A percentile compares a stretch with the other conserved stretches of the same genome.
Conservation (phyloP, 2,113 vertebrate species). For the Gila orcuttii region DNA sequence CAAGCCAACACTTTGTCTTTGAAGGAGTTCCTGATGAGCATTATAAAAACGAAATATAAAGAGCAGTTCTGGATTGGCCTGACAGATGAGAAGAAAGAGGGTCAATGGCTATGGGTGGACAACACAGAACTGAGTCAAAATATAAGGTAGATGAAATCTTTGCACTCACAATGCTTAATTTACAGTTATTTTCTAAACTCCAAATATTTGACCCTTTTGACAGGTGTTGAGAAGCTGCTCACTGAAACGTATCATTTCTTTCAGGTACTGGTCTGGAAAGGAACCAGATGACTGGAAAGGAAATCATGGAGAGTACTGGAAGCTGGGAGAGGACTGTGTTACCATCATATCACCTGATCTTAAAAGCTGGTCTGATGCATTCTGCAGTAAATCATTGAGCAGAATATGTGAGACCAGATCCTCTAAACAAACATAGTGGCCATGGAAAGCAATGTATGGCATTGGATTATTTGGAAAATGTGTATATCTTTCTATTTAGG, state of each 20-base stretch:
- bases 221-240: not conserved
- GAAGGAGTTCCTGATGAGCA: constrained; percentile 25
- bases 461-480: not conserved
- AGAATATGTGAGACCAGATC: constrained; percentile 60
- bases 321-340: constrained; percentile 59
- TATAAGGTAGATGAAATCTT: not conserved
- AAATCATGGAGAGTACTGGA: rapidly evolving
- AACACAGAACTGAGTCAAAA: constrained; percentile 26
- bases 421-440: not conserved
- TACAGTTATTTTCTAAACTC: not conserved
- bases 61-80: constrained; percentile 66
- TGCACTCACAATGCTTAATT: not conserved
- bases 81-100: constrained; percentile 42
- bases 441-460: not conserved
- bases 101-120: constrained; percentile 62
- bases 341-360: rapidly evolving
- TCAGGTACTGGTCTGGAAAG: rapidly evolving
- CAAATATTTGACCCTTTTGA: not conserved
- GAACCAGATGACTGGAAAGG: constrained; percentile 53
- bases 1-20: not conserved
- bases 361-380: not conserved
- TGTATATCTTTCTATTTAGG: not conserved
- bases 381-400: rapidly evolving
- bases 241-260: not conserved
- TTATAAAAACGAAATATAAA: rapidly evolving